These are phyloP conservation scores for Trachelus stipa DNA, from an alignment of 2,888 invertebrate species.

Conservation along the genomic window DNA sequence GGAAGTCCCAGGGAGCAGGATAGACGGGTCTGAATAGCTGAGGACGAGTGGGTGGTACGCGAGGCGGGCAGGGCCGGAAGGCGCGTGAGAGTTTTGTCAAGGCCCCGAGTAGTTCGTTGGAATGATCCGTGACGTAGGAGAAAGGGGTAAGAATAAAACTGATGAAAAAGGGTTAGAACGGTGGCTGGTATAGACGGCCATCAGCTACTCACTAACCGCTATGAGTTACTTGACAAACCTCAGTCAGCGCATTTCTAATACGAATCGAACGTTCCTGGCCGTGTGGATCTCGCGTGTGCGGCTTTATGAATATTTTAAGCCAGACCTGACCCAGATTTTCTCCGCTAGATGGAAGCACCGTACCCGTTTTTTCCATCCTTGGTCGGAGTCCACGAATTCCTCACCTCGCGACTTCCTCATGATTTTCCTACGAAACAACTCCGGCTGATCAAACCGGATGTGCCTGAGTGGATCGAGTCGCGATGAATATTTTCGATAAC, in stretches of 20 bases:
- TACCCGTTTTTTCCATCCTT: slow-evolving; percentile 3
- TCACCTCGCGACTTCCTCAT: background rate
- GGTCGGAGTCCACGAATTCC: slow-evolving; percentile 9
- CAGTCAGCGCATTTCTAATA: slow-evolving; percentile 58
- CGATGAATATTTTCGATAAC: background rate
- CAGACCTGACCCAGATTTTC: slow-evolving; percentile 61
- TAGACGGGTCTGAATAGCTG: background rate
- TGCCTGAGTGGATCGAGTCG: background rate
- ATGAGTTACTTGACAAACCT: slow-evolving; percentile 51
- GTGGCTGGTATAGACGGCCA: background rate
- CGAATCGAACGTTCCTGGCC: slow-evolving; percentile 52
- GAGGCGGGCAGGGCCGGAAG: background rate
- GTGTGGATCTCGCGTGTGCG: slow-evolving; percentile 56
- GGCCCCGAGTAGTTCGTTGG: background rate
- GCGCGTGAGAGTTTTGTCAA: background rate
- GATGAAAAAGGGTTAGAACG: too few relatives aligned
- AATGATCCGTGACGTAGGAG: background rate
- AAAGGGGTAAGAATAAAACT: background rate
- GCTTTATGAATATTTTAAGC: slow-evolving; percentile 63
- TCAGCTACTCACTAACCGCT: slow-evolving; percentile 35
- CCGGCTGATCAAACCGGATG: background rate
- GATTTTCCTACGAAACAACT: too few relatives aligned
- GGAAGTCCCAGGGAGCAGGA: background rate
- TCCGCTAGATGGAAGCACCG: slow-evolving; percentile 32
- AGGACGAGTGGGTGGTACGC: background rate